Base-by-base conservation (phyloP, 1,140 invertebrate genomes). In the Galendromus occidentalis region DNA sequence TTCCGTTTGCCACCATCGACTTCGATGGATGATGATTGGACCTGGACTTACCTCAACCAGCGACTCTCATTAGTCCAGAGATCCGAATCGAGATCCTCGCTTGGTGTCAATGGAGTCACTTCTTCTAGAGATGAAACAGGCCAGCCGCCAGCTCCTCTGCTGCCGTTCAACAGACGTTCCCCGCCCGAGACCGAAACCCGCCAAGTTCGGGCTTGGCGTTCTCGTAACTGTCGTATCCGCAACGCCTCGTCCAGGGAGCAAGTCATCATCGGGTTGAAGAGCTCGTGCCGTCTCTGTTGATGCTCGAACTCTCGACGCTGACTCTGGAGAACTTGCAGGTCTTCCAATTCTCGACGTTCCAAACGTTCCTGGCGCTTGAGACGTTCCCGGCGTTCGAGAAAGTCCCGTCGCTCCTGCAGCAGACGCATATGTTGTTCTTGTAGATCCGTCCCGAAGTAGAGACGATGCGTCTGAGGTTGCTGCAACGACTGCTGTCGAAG, bases 221-320 rank as follows among this genome's bases (percentile, higher is more conserved):
- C 51, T 9, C 51, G n/a, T 2, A 59, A 25, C 1, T 59, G n/a
- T 4, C 51, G 51, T 25, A 59, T 18, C 25, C 51, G 51, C 9
- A 59, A 59, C 14, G 51, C 51, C 9, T 59, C 51, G 51, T 59
- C 51, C 14, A 59, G 20, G 4, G 51, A 59, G 20, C 12, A 22
- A 25, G 51, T 59, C 51, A 59, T 59, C 51, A 59, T 29, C 51
- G 51, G 51, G 9, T 59, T 59, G 51, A 25, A 59, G 17, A 59
- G 51, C 14, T 59, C 51, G 51, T 25, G 14, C 17, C 25, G 14
- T 29, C 33, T 59, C 25, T 22, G 14, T 25, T 33, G 14, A 59
- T 33, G 51, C 17, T 25, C 25, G 25, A 33, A 59, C 33, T 33
- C 25, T 4, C 7, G 45, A 14, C 33, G 51, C 14, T n/a, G n/a